Evolutionary conservation across 2,797 vertebrate genomes (phyloP).

Genomic region (Nasua narica): DNA sequence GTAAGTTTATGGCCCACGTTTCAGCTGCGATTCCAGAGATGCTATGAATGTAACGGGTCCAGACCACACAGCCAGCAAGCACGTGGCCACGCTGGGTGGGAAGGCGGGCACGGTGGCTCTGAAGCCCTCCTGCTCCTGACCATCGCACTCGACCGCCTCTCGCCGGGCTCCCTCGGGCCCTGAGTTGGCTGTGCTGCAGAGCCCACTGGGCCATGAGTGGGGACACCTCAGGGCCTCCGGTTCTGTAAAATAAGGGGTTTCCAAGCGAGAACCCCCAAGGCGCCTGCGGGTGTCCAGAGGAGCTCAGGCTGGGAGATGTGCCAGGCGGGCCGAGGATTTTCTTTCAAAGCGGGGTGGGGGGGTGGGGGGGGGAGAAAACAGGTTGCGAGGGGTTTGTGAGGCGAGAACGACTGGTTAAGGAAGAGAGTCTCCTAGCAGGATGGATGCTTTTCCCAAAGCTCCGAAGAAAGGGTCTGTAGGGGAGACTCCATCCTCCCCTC

Average conservation of each 20-base stretch:
- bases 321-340: not conserved
- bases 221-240: not conserved
- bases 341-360: not conserved
- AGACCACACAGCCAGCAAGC: not conserved
- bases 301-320: not conserved
- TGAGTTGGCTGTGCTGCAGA: not conserved
- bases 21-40: not conserved
- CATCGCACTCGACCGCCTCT: accelerated
- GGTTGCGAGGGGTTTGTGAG: not conserved
- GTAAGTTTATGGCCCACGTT: not conserved
- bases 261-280: not conserved
- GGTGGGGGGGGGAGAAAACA: not conserved
- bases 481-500: not conserved
- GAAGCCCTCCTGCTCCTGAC: not conserved
- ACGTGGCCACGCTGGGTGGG: not conserved
- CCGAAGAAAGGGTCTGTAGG: not conserved
- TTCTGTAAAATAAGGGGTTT: not conserved
- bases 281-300: not conserved
- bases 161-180: not conserved
- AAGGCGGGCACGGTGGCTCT: not conserved
- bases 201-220: not conserved
- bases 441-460: not conserved
- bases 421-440: not conserved
- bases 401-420: not conserved
- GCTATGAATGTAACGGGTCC: not conserved